These are phyloP conservation scores for Chrysomela aeneicollis DNA, from an alignment of 2,888 invertebrate genomes.

Conservation along the genomic window DNA sequence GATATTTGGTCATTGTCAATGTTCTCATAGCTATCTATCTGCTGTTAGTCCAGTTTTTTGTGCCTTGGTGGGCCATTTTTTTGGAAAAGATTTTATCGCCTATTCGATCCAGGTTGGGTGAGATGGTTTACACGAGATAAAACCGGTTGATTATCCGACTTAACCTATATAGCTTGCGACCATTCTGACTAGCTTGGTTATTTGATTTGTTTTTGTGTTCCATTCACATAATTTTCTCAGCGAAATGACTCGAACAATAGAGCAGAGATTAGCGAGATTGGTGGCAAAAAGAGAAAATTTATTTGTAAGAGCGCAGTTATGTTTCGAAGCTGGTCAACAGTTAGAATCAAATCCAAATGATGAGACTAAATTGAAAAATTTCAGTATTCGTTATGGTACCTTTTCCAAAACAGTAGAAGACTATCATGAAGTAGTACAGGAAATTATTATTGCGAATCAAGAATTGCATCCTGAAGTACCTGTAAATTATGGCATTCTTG, in stretches of 20 bases:
- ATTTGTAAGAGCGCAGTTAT: slow-evolving; percentile 11
- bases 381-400: slow-evolving; percentile 12
- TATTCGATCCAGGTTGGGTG: no score
- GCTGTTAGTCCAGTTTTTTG: no score
- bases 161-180: no score
- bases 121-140: no score
- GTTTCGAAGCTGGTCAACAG: slow-evolving; percentile 13
- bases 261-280: background rate
- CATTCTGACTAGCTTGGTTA: no score
- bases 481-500: slow-evolving; percentile 12
- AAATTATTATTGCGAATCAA: slow-evolving; percentile 18
- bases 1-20: no score
- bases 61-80: no score
- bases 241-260: background rate
- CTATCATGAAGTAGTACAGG: slow-evolving; percentile 4
- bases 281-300: slow-evolving; percentile 10
- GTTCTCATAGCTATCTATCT: no score
- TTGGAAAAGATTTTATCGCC: no score
- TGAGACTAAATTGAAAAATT: slow-evolving; percentile 13
- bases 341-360: slow-evolving; percentile 1
- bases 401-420: slow-evolving; percentile 8
- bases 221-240: no score
- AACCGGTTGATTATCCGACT: no score
- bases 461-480: slow-evolving; percentile 8
- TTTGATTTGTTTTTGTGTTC: no score